Conservation (phyloP, 2,797 vertebrate genomes). For the Oophaga sylvatica region DNA sequence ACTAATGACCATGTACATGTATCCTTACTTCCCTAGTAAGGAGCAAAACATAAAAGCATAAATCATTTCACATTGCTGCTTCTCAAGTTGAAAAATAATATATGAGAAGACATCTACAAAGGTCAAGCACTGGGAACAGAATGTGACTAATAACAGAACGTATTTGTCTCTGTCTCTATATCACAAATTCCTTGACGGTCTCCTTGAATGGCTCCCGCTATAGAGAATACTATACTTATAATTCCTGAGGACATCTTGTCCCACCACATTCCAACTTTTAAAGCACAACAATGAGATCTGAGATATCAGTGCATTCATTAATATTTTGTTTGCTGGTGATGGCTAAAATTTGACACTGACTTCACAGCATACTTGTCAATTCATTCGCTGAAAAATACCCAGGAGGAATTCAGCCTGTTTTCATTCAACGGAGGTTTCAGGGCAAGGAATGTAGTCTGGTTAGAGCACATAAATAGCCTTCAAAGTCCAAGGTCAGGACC, state of each 20-base stretch:
- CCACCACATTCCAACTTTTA: constrained; percentile 21
- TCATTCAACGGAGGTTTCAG: neutral
- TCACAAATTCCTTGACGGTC: constrained; percentile 8
- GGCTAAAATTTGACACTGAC: neutral
- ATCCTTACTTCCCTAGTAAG: neutral
- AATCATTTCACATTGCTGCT: neutral
- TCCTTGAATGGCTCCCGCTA: neutral
- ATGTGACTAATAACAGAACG: constrained; percentile 21
- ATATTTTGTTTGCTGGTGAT: neutral
- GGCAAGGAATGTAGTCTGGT: constrained; percentile 48
- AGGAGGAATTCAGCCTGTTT: neutral
- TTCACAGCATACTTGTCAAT: neutral
- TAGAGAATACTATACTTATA: neutral
- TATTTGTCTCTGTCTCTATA: constrained; percentile 4
- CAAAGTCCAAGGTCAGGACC: constrained; percentile 49
- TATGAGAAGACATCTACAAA: neutral
- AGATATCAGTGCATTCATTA: neutral
- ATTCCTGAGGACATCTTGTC: constrained; percentile 6
- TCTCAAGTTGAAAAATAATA: neutral
- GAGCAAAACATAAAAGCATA: neutral
- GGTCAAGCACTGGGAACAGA: neutral
- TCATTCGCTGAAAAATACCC: neutral
- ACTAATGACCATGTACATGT: neutral
- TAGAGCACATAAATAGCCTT: constrained; percentile 28
- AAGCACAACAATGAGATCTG: neutral